Conservation (phyloP, 2,113 vertebrate genomes). For the Pangasianodon hypophthalmus region DNA sequence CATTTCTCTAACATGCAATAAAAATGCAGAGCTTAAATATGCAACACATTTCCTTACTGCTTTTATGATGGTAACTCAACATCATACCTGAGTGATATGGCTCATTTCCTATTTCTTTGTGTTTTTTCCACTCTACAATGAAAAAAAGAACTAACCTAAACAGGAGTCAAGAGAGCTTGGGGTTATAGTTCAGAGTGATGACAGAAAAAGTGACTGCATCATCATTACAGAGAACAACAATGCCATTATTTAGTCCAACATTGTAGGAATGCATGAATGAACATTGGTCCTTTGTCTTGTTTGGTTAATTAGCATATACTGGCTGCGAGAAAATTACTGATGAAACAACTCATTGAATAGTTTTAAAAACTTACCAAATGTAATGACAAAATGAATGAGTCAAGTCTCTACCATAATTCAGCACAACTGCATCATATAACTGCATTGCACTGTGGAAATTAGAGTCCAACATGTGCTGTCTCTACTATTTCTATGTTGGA, state of each 20-base stretch:
- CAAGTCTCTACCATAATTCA: not conserved
- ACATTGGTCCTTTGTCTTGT: not conserved
- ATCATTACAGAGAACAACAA: not conserved
- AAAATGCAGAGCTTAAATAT: conserved; percentile 11
- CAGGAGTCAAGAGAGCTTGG: not conserved
- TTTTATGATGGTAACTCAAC: not conserved
- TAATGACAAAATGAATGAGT: not conserved
- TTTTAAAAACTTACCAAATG: not conserved
- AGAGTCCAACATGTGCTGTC: not conserved
- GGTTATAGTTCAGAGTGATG: not conserved
- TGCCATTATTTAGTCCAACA: not conserved
- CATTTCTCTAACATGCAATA: not conserved
- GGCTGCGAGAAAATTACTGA: not conserved
- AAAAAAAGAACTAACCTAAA: not conserved
- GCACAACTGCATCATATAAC: not conserved
- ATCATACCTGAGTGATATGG: not conserved
- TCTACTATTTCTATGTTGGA: not conserved
- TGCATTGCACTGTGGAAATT: not conserved
- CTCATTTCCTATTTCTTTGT: not conserved
- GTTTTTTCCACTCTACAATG: not conserved
- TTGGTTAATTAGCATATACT: not conserved
- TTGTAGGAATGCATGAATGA: not conserved
- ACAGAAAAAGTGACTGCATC: conserved; percentile 9
- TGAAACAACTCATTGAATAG: not conserved
- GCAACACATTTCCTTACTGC: not conserved